A percentile compares a stretch with the other conserved stretches of the same genome.
Conservation (phyloP, 2,113 vertebrate species). For the Elephas maximus region DNA sequence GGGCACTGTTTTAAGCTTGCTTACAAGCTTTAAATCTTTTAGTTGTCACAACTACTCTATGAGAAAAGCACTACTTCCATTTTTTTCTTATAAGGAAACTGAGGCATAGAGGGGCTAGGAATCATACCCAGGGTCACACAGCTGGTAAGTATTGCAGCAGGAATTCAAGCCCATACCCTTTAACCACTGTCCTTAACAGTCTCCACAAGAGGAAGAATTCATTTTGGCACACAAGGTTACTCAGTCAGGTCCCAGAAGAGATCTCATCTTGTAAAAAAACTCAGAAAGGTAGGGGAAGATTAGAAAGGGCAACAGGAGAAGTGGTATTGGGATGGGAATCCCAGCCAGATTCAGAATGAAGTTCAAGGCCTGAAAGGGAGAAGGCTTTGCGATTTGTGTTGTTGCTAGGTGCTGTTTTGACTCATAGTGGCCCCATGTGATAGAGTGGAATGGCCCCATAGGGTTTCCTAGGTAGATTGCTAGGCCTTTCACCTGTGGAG, state of each 20-base stretch:
- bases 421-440: background rate
- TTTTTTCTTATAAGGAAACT: conserved; percentile 7
- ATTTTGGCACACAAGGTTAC: background rate
- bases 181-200: background rate
- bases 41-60: background rate
- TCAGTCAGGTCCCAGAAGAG: background rate
- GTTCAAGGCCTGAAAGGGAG: background rate
- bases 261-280: background rate
- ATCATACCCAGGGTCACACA: too few relatives aligned
- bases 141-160: background rate
- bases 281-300: background rate
- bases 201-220: background rate
- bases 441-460: background rate
- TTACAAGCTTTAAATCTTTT: background rate
- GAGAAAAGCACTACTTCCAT: background rate
- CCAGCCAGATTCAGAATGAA: background rate
- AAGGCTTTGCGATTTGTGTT: background rate
- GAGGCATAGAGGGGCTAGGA: background rate
- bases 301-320: background rate
- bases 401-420: background rate
- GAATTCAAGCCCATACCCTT: background rate
- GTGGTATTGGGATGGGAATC: background rate
- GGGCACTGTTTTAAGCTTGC: background rate
- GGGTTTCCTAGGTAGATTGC: background rate
- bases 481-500: background rate